These are phyloP conservation scores for Galago senegalensis DNA, from an alignment of 2,797 vertebrate genomes.

Conservation along the genomic window DNA sequence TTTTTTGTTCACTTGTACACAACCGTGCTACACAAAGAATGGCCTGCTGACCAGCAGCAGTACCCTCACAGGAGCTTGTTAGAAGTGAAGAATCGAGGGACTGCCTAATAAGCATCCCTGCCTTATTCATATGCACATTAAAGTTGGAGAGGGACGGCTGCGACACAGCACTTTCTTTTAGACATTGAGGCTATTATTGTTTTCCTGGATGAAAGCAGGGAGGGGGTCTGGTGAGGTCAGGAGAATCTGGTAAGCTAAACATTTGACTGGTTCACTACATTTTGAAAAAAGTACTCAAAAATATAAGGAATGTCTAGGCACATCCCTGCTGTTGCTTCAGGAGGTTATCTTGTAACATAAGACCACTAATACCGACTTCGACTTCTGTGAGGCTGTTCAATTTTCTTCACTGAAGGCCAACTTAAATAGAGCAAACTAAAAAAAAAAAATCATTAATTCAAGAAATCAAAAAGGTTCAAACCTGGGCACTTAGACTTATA, in stretches of 20 bases:
- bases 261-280: not conserved
- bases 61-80: not conserved
- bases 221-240: not conserved
- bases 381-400: slow-evolving; percentile 7
- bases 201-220: not conserved
- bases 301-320: not conserved
- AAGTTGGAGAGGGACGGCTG: not conserved
- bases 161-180: not conserved
- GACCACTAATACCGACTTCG: not conserved
- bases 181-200: not conserved
- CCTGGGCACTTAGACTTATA: slow-evolving; percentile 52
- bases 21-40: not conserved
- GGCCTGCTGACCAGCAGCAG: not conserved
- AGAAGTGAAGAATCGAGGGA: not conserved
- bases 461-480: slow-evolving; percentile 58
- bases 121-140: not conserved
- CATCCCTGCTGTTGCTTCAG: not conserved
- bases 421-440: slow-evolving; percentile 58
- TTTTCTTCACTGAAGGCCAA: slow-evolving; percentile 67
- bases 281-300: not conserved
- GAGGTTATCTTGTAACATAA: not conserved
- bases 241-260: not conserved
- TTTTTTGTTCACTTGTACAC: slow-evolving; percentile 10
- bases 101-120: not conserved
- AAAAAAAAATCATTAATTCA: slow-evolving; percentile 48